Percentiles rank a stretch among this genome's conserved stretches.
phyloP scores from a whole-genome alignment of 92 coral and sea anemone genomes.

The Epizoanthus rinbou region DNA sequence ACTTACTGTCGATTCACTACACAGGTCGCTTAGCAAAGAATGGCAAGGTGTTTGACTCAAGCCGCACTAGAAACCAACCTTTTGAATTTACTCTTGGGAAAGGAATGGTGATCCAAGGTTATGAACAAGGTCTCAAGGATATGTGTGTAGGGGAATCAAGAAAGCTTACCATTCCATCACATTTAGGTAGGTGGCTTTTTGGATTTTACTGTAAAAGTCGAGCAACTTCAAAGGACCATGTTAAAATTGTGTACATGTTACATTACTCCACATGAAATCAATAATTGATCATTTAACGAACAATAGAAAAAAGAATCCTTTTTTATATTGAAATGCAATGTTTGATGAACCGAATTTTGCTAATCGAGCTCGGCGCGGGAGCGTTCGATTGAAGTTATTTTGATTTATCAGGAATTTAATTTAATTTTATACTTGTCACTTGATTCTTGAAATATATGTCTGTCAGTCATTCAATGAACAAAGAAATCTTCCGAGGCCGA shows the following conservation, averaged over 20 bases:
- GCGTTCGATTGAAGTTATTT: too few relatives aligned
- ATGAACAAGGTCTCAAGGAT: slow-evolving; percentile 94
- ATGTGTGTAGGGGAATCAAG: slow-evolving; percentile 98
- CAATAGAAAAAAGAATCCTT: background rate
- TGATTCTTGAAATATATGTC: too few relatives aligned
- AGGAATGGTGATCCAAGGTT: slow-evolving; percentile 95
- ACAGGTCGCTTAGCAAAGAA: slow-evolving; percentile 76
- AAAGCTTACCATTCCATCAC: slow-evolving; percentile 90
- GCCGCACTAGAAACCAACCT: slow-evolving; percentile 75
- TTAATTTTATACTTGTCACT: too few relatives aligned
- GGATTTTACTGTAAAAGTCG: too few relatives aligned
- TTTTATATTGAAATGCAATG: background rate
- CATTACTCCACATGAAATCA: slow-evolving; percentile 27
- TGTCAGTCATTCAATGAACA: too few relatives aligned
- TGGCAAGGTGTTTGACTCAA: slow-evolving; percentile 86
- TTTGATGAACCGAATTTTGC: background rate
- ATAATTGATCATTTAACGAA: slow-evolving; percentile 22
- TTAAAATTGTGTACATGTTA: background rate
- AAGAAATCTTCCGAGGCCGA: too few relatives aligned
- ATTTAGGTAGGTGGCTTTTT: slow-evolving; percentile 62
- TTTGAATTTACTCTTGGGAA: slow-evolving; percentile 95
- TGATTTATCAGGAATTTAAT: too few relatives aligned
- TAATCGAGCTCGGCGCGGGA: background rate
- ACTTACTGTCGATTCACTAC: slow-evolving; percentile 78
- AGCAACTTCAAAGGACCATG: background rate